These are phyloP conservation scores for Ambastaia sidthimunki DNA, from an alignment of 2,797 vertebrate species.

Conservation along the genomic window DNA sequence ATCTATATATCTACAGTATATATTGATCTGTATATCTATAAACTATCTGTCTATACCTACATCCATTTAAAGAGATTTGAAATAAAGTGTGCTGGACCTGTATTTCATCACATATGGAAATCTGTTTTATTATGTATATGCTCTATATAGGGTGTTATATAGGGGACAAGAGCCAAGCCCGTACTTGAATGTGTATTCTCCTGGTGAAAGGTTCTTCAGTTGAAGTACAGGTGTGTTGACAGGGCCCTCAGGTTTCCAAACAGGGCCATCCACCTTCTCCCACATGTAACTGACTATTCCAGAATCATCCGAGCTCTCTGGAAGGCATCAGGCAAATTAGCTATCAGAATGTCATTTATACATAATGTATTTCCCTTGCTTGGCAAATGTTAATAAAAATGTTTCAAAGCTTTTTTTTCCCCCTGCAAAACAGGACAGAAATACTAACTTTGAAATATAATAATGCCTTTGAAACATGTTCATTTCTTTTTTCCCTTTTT, in stretches of 20 bases:
- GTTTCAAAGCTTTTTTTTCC: no score
- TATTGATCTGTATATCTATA: no score
- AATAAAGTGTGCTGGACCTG: not conserved
- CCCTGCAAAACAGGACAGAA: no score
- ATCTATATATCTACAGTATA: no score
- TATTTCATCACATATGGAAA: not conserved
- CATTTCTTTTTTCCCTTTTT: no score
- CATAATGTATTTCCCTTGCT: no score
- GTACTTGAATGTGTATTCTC: constrained; percentile 84
- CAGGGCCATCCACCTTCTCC: constrained; percentile 80
- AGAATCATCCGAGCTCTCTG: constrained; percentile 80
- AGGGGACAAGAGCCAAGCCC: not conserved
- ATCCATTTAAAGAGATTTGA: not conserved
- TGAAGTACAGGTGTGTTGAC: constrained; percentile 72
- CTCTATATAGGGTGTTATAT: not conserved
- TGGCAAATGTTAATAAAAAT: no score
- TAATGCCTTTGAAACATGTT: no score
- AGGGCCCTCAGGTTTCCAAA: constrained; percentile 68
- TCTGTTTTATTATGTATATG: not conserved
- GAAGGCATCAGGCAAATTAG: not conserved
- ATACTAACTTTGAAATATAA: no score
- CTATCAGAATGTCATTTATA: not conserved
- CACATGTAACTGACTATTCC: constrained; percentile 79
- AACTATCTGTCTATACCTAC: not conserved
- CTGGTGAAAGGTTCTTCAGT: constrained; percentile 74